These are phyloP conservation scores for Globodera rostochiensis DNA, from an alignment of 1,140 invertebrate species.

Conservation along the genomic window DNA sequence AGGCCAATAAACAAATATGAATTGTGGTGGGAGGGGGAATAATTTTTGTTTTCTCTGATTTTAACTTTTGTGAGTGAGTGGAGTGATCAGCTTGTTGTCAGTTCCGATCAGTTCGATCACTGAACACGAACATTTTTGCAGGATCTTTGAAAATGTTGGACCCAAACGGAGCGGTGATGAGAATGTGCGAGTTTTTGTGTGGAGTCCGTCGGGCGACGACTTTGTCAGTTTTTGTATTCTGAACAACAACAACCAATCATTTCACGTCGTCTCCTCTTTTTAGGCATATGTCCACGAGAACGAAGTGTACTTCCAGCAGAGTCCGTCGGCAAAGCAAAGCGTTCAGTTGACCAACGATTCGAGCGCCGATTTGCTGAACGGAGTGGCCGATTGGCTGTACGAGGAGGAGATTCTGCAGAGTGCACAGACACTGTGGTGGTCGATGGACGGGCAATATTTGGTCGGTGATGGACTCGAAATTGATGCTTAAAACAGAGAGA, in stretches of 20 bases:
- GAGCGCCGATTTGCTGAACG: constrained; percentile 47
- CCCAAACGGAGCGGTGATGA: constrained; percentile 51
- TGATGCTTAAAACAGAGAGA: not conserved
- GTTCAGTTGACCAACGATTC: constrained; percentile 47
- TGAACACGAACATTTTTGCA: constrained; percentile 10
- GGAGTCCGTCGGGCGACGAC: constrained; percentile 47
- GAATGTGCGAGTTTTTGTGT: constrained; percentile 46
- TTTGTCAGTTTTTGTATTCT: constrained; percentile 40
- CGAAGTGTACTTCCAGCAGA: constrained; percentile 57
- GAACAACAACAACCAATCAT: not conserved
- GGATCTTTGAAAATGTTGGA: constrained; percentile 53
- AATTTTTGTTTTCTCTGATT: too few relatives aligned
- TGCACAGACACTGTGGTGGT: constrained; percentile 62
- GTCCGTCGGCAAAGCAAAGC: constrained; percentile 36
- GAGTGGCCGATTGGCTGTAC: constrained; percentile 63
- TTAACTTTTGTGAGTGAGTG: too few relatives aligned
- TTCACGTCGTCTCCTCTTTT: constrained; percentile 23
- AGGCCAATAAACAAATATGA: constrained; percentile 22
- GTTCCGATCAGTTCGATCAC: too few relatives aligned
- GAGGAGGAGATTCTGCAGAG: constrained; percentile 59
- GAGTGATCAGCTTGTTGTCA: too few relatives aligned
- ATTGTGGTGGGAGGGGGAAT: not conserved
- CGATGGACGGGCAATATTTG: constrained; percentile 47
- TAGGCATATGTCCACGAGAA: constrained; percentile 57
- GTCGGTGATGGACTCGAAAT: not conserved